Base-by-base conservation (phyloP, 2,113 vertebrate genomes). In the Psophia crepitans region DNA sequence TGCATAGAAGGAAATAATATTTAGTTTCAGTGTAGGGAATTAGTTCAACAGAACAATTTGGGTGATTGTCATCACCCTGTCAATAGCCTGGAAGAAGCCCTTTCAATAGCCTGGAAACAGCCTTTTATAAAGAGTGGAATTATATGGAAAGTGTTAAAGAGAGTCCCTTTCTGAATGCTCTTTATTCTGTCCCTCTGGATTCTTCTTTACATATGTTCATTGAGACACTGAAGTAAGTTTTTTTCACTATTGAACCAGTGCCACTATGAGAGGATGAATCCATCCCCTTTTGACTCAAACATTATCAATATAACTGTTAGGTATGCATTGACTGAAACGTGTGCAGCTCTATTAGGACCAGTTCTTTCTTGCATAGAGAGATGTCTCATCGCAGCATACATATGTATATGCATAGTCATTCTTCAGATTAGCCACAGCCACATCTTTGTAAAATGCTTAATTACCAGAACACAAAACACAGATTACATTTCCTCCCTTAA, bases 401-500 rank as follows among this genome's bases (percentile, higher is more conserved):
- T 84, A 92, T 95, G 95, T 95, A 90, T 95, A 95, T 93, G 97
- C 94, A 94, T 65, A 93, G 89, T 90, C 92, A 92, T 95, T 97
- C 95, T 94, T 95, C 93, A 96, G 87, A 95, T 95, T 95, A 96
- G 73, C 92, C 68, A 93, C 73, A 97, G 90, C 48, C 90, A 93
- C 84, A 96, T 95, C 86, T 95, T 91, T 95, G 64, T 95, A 92
- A 96, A 96, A 95, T 76, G 74, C 74, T 95, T 95, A 94, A 96
- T 97, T 97, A 95, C 86, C 81, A 92, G 95, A 95, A 91, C 69
- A 94, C 89, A 96, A 97, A 95, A 87, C 69, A 91, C 65, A 95
- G 86, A 95, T 95, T 96, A 93, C 65, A 94, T 92, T 93, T 94
- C 61, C 77, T 89, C 58, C 44, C 44, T 82, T 95, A 95, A 96